Conservation (phyloP, 2,113 vertebrate species). For the Pteruthius melanotis region DNA sequence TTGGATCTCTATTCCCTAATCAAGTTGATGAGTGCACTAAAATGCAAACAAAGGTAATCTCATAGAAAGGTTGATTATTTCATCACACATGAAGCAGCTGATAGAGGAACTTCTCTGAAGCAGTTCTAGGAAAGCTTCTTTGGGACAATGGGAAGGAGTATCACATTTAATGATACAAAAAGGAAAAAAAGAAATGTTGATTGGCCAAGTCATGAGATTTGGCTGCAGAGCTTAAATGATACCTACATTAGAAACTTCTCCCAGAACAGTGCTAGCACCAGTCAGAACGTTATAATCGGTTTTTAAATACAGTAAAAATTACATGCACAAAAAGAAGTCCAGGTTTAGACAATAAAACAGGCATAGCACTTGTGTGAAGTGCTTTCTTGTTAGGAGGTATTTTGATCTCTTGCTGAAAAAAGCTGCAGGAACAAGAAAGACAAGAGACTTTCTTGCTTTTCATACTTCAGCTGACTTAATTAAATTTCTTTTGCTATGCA, state of each 20-base stretch:
- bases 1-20: not conserved
- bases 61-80: not conserved
- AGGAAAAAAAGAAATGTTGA: not conserved
- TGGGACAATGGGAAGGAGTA: not conserved
- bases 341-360: not conserved
- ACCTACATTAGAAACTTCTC: not conserved
- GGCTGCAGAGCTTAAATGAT: not conserved
- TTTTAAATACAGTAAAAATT: not conserved
- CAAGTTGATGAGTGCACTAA: not conserved
- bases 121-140: not conserved
- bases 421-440: not conserved
- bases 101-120: not conserved
- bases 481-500: not conserved
- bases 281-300: not conserved
- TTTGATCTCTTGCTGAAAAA: not conserved
- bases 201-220: not conserved
- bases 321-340: not conserved
- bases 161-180: not conserved
- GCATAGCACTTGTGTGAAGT: not conserved
- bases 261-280: too few relatives aligned
- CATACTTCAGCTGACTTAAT: not conserved
- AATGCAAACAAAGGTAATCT: conserved; percentile 34
- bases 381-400: not conserved
- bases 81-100: not conserved
- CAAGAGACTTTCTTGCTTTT: not conserved